A percentile compares a stretch with the other conserved stretches of the same genome.
Evolutionary conservation across 2,113 vertebrate genomes (phyloP).

Genomic region (Alosa alosa): DNA sequence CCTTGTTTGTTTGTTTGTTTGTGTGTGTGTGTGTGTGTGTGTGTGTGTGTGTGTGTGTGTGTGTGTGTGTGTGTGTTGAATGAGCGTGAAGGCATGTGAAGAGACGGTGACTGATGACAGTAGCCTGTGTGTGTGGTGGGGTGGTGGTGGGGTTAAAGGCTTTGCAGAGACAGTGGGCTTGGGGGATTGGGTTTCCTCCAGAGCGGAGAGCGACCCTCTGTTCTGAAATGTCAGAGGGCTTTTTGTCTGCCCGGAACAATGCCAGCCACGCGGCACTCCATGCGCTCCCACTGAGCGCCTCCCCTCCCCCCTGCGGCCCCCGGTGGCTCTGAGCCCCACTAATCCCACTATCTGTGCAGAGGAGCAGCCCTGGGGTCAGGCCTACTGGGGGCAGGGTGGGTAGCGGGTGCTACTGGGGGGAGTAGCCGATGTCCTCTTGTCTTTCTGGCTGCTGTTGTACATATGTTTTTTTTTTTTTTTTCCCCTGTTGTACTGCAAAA

Average conservation of each 20-base stretch:
- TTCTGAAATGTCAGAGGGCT: constrained; percentile 66
- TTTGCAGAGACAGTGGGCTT: constrained; percentile 52
- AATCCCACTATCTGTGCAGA: background rate
- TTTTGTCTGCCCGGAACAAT: constrained; percentile 68
- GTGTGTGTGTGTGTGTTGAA: background rate
- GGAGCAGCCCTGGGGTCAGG: background rate
- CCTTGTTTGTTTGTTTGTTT: background rate
- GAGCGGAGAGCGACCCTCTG: constrained; percentile 31
- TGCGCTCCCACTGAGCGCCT: background rate
- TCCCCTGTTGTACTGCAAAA: too few species aligned
- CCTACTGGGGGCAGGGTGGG: background rate
- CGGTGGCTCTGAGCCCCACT: background rate
- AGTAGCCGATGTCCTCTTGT: background rate
- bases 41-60: background rate
- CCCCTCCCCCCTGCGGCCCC: background rate
- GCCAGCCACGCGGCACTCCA: constrained; percentile 53
- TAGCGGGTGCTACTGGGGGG: background rate
- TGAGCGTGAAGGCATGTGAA: constrained; percentile 34
- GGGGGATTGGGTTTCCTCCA: constrained; percentile 57
- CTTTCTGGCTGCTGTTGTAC: background rate
- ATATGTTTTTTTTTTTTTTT: too few species aligned
- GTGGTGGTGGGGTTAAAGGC: constrained; percentile 43
- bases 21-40: background rate
- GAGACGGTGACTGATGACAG: constrained; percentile 21
- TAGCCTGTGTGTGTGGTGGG: background rate